Conservation (phyloP, 2,888 invertebrate species). For the Pilophorus perplexus region DNA sequence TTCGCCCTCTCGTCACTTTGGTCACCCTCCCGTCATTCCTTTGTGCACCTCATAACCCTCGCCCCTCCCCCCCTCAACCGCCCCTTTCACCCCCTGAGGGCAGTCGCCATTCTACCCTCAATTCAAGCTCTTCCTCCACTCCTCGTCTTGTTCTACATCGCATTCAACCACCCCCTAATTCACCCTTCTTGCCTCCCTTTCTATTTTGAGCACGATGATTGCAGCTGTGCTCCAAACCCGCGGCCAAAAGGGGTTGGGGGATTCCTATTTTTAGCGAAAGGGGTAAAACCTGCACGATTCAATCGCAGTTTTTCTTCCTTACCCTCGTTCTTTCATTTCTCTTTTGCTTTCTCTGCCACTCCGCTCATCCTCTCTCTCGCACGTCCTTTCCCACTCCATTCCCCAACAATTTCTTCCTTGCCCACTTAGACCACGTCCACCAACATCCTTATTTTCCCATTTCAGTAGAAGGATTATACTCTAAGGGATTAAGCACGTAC, state of each 20-base stretch:
- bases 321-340: not conserved
- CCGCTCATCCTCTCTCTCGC: not conserved
- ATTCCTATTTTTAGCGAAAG: slow-evolving; percentile 10
- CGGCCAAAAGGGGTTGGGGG: not conserved
- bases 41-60: too few species aligned
- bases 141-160: too few species aligned
- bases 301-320: not conserved
- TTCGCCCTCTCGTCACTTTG: not conserved
- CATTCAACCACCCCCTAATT: not conserved
- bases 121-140: too few species aligned
- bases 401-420: not conserved
- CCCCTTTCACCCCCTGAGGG: not conserved
- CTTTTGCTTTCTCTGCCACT: slow-evolving; percentile 1
- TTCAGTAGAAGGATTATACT: too few species aligned
- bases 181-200: not conserved
- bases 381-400: not conserved
- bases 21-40: not conserved
- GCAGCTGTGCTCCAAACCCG: not conserved
- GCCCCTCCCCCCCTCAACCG: not conserved
- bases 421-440: too few species aligned
- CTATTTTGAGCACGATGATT: slow-evolving; percentile 8
- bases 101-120: not conserved
- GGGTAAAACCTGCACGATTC: slow-evolving; percentile 13
- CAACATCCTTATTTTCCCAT: too few species aligned
- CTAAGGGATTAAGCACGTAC: too few species aligned